A percentile compares a stretch with the other conserved stretches of the same genome.
Evolutionary conservation across 2,113 vertebrate species (phyloP).

Genomic region (Platichthys stellatus): DNA sequence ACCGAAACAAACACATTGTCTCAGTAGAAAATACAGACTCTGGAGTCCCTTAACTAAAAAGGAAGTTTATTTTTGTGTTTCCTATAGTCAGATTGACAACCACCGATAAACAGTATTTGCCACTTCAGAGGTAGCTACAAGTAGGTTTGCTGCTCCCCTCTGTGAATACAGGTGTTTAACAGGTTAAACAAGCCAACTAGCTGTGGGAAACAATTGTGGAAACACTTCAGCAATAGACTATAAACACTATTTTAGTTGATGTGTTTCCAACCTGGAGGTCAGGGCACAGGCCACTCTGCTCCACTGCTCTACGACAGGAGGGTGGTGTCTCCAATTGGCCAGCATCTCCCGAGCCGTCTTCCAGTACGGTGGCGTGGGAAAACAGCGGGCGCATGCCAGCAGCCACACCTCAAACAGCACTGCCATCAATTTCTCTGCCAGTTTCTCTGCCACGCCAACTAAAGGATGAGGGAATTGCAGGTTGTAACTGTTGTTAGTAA

Average conservation of each 20-base stretch:
- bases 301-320: conserved; percentile 98
- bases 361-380: conserved; percentile 96
- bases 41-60: neutral
- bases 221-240: neutral
- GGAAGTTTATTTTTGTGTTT: neutral
- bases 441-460: conserved; percentile 95
- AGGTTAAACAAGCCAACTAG: neutral
- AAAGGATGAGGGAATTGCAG: conserved; percentile 24
- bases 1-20: neutral
- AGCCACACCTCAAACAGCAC: conserved; percentile 98
- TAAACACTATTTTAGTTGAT: neutral
- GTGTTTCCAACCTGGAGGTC: conserved; percentile 87
- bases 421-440: conserved; percentile 93
- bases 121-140: neutral
- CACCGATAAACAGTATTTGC: too few relatives aligned
- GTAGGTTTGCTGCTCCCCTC: neutral
- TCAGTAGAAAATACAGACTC: neutral
- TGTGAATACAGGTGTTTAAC: neutral
- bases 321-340: conserved; percentile 96
- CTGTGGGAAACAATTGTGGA: neutral
- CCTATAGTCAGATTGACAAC: neutral
- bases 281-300: conserved; percentile 95
- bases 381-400: conserved; percentile 91
- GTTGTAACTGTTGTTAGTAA: neutral
- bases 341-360: conserved; percentile 97